A percentile compares a stretch with the other conserved stretches of the same genome.
Conservation (phyloP, 2,888 invertebrate genomes). For the Mechanitis mazaeus region DNA sequence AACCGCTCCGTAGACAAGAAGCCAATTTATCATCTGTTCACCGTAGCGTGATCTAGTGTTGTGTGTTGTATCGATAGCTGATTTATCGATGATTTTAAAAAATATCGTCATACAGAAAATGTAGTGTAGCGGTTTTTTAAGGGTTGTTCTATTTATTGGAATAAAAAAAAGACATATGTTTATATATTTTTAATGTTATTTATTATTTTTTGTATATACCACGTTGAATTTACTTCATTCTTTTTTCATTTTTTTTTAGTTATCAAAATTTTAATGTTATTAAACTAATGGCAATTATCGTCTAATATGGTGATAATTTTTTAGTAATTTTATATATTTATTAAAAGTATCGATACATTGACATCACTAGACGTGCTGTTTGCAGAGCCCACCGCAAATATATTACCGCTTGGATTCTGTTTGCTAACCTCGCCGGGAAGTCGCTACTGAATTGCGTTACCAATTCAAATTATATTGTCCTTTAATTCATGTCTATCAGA, state of each 20-base stretch:
- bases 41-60: slow-evolving; percentile 28
- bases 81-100: not conserved
- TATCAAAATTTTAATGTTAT: no score
- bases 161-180: no score
- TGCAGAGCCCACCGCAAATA: slow-evolving; percentile 34
- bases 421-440: slow-evolving; percentile 24
- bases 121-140: not conserved
- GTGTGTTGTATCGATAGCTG: slow-evolving; percentile 16
- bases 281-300: no score
- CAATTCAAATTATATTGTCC: slow-evolving; percentile 22
- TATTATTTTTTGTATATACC: no score
- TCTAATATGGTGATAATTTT: no score
- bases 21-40: slow-evolving; percentile 36
- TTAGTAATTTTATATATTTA: not conserved
- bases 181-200: no score
- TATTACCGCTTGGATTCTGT: slow-evolving; percentile 32
- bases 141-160: no score
- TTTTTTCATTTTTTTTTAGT: no score
- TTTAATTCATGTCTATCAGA: slow-evolving; percentile 7
- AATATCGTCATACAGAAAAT: not conserved
- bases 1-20: slow-evolving; percentile 35
- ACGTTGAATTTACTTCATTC: no score
- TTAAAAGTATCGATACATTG: slow-evolving; percentile 7
- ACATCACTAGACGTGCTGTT: slow-evolving; percentile 28
- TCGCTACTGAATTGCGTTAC: slow-evolving; percentile 17